Evolutionary conservation across 1,140 invertebrate species (phyloP), one percentile per base, ranked within the genome.

Genomic region (Drosophila ohnishii): DNA sequence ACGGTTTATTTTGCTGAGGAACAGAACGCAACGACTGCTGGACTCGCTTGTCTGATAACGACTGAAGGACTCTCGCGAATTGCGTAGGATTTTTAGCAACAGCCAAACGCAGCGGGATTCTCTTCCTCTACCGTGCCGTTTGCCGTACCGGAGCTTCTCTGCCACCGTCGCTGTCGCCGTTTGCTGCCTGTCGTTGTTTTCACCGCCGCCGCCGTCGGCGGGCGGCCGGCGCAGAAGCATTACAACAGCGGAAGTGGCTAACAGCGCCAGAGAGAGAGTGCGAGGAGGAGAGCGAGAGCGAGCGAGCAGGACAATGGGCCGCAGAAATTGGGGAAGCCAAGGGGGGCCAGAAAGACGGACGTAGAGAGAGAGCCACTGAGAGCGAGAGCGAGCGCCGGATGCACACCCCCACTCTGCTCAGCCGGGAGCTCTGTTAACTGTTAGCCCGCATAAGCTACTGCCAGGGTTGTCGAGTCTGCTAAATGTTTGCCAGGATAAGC

Each of bases 31-130:
- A 91, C 90, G 90, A 91, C 90, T 91, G 90, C 84, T 91, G 90
- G 90, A 90, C 90, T 91, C 90, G 83, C 90, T 91, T 91, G 90
- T 90, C 90, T 91, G 90, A 91, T 91, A 91, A 91, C 90, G 90
- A 91, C 90, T 91, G 86, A 91, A 90, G 89, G 86, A 87, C 82
- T 89, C 85, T 86, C 80, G 75, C 87, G 77, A 86, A 88, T 81
- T 87, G 83, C 83, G 87, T 87, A 83, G 80, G 78, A 88, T 84
- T 89, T 89, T 89, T 89, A 88, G 85, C 78, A 88, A 88, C 75
- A 63, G 66, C 61, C 77, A 76, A 78, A 62, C 65, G 78, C 85
- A 78, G 74, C 74, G 63, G 72, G 71, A 48, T 39, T 64, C 10
- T 59, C 63, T 53, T 53, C 50, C 32, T 53, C 50, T 5, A 53